Base-by-base conservation (phyloP, 2,113 vertebrate species). In the Stegastes partitus region DNA sequence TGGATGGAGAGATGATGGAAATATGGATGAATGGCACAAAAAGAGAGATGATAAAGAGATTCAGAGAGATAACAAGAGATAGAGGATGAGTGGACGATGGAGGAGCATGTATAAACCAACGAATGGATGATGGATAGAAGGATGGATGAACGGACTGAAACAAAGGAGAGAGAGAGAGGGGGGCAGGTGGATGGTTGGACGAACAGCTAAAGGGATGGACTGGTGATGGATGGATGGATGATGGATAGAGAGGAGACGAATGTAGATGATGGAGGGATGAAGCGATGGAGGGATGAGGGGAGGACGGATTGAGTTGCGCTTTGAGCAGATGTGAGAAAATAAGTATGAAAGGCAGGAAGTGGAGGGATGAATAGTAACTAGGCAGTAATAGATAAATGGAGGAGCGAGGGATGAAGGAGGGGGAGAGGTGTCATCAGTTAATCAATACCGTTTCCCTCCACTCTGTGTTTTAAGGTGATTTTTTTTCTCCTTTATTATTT, bases 361-460 rank as follows among this genome's bases (percentile, higher is more conserved):
- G 23, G 34, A 61, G 11, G 22, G 55, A 77, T 45, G 74, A 71
- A 50, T 7, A 65, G 44, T n/a, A 11, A 23, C 18, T 56, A 18
- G 26, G 72, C 26, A 51, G 58, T 34, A 49, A 63, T 9, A 64
- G 75, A 75, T 79, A 67, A 65, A 68, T 6, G 15, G 39, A 50
- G 25, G 12, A 49, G 34, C 11, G 1, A 78, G 44, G 64, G 74
- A 83, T 76, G 65, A 76, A 28, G 62, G 66, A 68, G 22, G 16
- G 64, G 64, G 74, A 53, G 76, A 73, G n/a, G 69, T 82, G 87
- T 85, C 81, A 77, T 83, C 78, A 49, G 71, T 73, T 79, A 84
- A 91, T 90, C 87, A 65, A 78, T 87, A 66, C 53, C 70, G 25
- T 88, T 81, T 85, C 58, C 55, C 81, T 85, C 84, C 74, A 28